These are phyloP conservation scores for Cryptosula pallasiana DNA, from an alignment of 2,888 invertebrate species.

Conservation along the genomic window DNA sequence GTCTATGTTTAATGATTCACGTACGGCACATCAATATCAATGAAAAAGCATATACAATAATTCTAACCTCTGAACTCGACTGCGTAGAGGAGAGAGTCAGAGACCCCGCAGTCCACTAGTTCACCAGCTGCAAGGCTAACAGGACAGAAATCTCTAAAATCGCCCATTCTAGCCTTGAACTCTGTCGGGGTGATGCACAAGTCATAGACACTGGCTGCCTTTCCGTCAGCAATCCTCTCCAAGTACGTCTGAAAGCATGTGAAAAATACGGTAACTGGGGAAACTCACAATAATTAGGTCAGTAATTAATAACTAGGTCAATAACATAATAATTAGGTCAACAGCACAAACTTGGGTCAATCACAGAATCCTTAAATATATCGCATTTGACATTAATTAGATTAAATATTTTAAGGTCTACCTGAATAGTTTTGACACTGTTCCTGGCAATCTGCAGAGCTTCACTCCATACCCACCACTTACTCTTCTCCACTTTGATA, in stretches of 20 bases:
- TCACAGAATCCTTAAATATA: no score
- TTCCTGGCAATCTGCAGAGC: conserved; percentile 38
- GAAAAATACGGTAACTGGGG: no score
- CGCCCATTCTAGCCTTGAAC: conserved; percentile 47
- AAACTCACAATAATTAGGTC: no score
- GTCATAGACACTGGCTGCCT: conserved; percentile 49
- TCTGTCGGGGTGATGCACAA: conserved; percentile 52
- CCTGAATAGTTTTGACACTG: conserved; percentile 42
- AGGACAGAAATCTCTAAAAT: conserved; percentile 52
- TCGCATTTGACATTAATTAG: no score
- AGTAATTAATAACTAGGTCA: no score
- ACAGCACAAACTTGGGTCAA: no score
- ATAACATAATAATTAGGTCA: no score
- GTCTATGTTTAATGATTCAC: no score
- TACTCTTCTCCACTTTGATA: conserved; percentile 43
- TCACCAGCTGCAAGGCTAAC: conserved; percentile 49
- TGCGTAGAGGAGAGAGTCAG: conserved; percentile 41
- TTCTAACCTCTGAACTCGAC: conserved; percentile 50
- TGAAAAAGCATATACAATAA: neutral
- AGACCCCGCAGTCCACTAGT: conserved; percentile 48
- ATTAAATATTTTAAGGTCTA: neutral
- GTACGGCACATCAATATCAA: neutral
- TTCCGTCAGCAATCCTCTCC: conserved; percentile 34
- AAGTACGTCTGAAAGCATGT: conserved; percentile 12
- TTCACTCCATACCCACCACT: conserved; percentile 53